A percentile compares a stretch with the other conserved stretches of the same genome.
Evolutionary conservation across 2,888 invertebrate species (phyloP).

Genomic region (Oscheius sp.): DNA sequence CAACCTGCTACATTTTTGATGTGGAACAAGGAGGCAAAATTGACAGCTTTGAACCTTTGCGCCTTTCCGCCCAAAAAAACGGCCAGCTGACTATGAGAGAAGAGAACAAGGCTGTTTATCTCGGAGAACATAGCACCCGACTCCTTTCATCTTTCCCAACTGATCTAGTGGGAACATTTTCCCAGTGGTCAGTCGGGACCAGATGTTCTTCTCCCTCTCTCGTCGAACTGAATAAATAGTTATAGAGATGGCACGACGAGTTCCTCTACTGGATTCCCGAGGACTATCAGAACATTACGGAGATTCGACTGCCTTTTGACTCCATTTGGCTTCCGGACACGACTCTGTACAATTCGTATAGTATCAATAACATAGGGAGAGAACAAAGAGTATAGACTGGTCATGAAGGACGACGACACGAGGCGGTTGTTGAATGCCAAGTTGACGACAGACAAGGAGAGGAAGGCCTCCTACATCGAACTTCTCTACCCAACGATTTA

Average conservation of each 20-base stretch:
- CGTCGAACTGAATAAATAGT: neutral
- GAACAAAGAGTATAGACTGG: slow-evolving; percentile 47
- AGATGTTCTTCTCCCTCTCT: neutral
- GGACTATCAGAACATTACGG: slow-evolving; percentile 68
- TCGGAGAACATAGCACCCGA: too few species aligned
- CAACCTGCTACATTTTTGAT: too few species aligned
- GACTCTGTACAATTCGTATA: slow-evolving; percentile 67
- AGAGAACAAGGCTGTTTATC: too few species aligned
- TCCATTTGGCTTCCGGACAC: slow-evolving; percentile 72
- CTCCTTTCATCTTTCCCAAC: too few species aligned
- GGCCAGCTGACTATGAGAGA: too few species aligned
- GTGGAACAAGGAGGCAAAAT: too few species aligned
- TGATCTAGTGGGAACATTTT: neutral
- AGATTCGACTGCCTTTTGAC: slow-evolving; percentile 69
- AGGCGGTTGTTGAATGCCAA: slow-evolving; percentile 70
- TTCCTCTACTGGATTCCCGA: slow-evolving; percentile 69
- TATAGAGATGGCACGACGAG: slow-evolving; percentile 72
- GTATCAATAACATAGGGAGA: neutral
- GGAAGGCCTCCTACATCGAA: slow-evolving; percentile 57
- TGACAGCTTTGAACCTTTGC: too few species aligned
- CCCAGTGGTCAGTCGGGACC: slow-evolving; percentile 12
- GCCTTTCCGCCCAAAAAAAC: too few species aligned
- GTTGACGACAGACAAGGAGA: slow-evolving; percentile 64
- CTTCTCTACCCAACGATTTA: slow-evolving; percentile 72
- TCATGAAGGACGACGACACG: slow-evolving; percentile 72